Percentiles rank a stretch among this genome's conserved stretches.
Evolutionary conservation across 1,140 invertebrate genomes (phyloP).

Genomic region (Triops longicaudatus): DNA sequence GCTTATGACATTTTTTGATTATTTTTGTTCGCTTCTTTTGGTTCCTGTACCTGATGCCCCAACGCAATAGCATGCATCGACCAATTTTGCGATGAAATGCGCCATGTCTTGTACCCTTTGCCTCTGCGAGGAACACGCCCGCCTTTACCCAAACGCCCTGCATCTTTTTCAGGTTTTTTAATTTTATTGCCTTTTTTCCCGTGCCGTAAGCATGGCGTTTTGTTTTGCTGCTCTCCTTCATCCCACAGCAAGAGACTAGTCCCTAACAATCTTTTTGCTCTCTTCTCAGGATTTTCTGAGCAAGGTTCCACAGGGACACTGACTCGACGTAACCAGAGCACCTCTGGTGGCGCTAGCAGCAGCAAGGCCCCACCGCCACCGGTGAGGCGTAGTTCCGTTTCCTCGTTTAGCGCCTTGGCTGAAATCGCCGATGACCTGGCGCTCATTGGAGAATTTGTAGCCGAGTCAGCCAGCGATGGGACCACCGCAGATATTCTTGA

Average conservation of each 20-base stretch:
- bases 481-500: constrained; percentile 34
- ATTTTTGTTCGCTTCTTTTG: constrained; percentile 14
- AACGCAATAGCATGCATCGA: neutral
- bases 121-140: constrained; percentile 4
- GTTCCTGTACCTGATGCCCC: neutral
- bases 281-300: neutral
- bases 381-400: constrained; percentile 24
- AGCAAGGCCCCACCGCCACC: constrained; percentile 11
- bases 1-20: constrained; percentile 9
- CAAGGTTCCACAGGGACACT: neutral
- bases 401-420: constrained; percentile 31
- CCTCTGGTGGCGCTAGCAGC: neutral
- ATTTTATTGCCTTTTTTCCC: constrained; percentile 20
- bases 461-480: constrained; percentile 29
- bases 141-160: neutral
- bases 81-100: constrained; percentile 12
- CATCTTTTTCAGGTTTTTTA: constrained; percentile 23
- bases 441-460: constrained; percentile 30
- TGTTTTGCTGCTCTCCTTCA: neutral
- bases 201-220: neutral
- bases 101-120: constrained; percentile 10
- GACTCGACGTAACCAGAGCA: constrained; percentile 1
- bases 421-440: constrained; percentile 30
- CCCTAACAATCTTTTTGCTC: neutral
- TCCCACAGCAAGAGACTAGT: neutral